These are phyloP conservation scores for Operophtera brumata DNA, from an alignment of 2,888 invertebrate species.

Conservation along the genomic window DNA sequence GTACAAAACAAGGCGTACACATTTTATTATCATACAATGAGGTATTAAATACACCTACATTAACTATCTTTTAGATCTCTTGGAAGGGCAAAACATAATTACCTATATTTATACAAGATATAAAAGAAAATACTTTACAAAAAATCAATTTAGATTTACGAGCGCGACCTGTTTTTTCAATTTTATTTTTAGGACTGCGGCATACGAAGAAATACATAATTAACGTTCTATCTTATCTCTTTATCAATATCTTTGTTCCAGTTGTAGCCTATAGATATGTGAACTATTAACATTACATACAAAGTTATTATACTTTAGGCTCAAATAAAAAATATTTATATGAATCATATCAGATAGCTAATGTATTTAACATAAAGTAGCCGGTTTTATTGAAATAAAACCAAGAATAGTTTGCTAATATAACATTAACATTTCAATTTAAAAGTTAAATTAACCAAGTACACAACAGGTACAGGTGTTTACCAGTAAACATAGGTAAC, in stretches of 20 bases:
- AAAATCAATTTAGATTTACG: constrained; percentile 22
- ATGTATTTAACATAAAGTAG: background rate
- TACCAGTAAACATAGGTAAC: background rate
- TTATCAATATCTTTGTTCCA: constrained; percentile 57
- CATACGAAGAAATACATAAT: constrained; percentile 37
- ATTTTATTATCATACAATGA: no score
- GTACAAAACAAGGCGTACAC: no score
- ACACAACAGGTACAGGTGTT: no score
- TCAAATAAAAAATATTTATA: background rate
- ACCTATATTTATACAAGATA: no score
- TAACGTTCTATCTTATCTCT: constrained; percentile 54
- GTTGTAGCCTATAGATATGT: constrained; percentile 51
- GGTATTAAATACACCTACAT: no score
- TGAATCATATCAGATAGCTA: background rate
- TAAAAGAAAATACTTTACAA: constrained; percentile 3
- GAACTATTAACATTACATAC: constrained; percentile 4
- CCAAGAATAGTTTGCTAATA: background rate
- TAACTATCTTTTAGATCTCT: no score
- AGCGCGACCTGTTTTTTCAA: constrained; percentile 25
- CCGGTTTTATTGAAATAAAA: background rate
- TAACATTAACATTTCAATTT: background rate
- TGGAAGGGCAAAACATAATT: no score
- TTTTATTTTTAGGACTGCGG: constrained; percentile 21
- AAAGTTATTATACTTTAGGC: background rate
- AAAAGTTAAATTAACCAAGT: constrained; percentile 1